These are phyloP conservation scores for Drosophila neonasuta DNA, from an alignment of 2,888 invertebrate genomes.

Conservation along the genomic window DNA sequence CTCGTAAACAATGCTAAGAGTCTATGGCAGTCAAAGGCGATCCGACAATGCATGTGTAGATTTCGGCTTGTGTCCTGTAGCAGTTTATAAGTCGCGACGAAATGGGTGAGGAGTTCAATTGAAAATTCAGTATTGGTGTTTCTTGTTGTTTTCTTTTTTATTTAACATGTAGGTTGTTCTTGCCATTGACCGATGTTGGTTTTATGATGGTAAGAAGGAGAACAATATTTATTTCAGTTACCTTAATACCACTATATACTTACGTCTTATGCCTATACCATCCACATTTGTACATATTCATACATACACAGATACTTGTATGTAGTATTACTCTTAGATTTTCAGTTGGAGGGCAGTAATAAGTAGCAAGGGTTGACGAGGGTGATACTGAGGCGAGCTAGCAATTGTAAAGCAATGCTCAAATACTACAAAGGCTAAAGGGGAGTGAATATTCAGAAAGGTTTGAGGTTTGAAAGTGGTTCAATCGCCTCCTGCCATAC, in stretches of 20 bases:
- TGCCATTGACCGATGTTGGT: constrained; percentile 41
- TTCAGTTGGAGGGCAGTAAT: constrained; percentile 3
- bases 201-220: constrained; percentile 46
- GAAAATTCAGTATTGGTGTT: constrained; percentile 53
- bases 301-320: neutral
- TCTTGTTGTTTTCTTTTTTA: constrained; percentile 25
- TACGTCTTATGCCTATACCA: constrained; percentile 1
- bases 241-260: constrained; percentile 36
- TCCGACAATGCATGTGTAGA: constrained; percentile 3
- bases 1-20: constrained; percentile 63
- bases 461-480: constrained; percentile 13
- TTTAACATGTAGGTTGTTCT: constrained; percentile 20
- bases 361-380: constrained; percentile 22
- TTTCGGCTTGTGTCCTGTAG: constrained; percentile 5
- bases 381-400: constrained; percentile 3
- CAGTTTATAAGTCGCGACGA: constrained; percentile 13
- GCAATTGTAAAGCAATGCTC: neutral
- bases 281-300: constrained; percentile 5
- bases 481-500: constrained; percentile 1
- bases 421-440: neutral
- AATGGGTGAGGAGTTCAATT: constrained; percentile 37
- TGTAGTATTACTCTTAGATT: constrained; percentile 13
- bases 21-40: constrained; percentile 40
- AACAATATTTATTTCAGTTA: constrained; percentile 63
- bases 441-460: constrained; percentile 2